A percentile compares a stretch with the other conserved stretches of the same genome.
Evolutionary conservation across 2,113 vertebrate species (phyloP).

Genomic region (Irena cyanogastra): DNA sequence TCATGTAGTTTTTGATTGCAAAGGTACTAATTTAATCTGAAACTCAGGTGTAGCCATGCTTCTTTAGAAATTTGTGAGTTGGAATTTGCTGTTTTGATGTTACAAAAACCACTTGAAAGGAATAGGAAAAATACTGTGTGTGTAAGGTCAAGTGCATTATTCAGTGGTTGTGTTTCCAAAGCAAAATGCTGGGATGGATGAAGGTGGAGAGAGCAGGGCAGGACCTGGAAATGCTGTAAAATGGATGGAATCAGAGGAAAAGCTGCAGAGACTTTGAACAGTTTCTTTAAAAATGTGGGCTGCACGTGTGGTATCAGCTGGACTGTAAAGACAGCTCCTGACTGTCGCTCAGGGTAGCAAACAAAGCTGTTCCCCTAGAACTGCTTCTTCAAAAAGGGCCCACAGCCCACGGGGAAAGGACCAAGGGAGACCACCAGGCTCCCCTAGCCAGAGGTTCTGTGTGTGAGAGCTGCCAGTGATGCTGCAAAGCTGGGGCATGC

Average conservation of each 20-base stretch:
- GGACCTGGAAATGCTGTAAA: background rate
- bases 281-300: background rate
- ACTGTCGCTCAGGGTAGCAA: fast-evolving
- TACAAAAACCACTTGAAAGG: background rate
- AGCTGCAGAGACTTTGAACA: background rate
- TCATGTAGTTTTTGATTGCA: background rate
- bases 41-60: background rate
- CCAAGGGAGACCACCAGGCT: background rate
- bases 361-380: background rate
- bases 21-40: background rate
- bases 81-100: background rate
- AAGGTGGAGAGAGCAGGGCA: background rate
- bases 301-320: no score
- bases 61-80: background rate
- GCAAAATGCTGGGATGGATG: background rate
- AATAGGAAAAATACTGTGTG: background rate
- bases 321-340: background rate
- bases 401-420: background rate
- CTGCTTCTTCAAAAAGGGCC: background rate
- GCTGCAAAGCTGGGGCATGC: background rate
- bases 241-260: background rate
- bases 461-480: fast-evolving
- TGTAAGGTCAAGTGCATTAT: background rate
- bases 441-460: background rate
- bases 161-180: background rate